Conservation (phyloP, 2,797 vertebrate species). For the Anableps anableps region DNA sequence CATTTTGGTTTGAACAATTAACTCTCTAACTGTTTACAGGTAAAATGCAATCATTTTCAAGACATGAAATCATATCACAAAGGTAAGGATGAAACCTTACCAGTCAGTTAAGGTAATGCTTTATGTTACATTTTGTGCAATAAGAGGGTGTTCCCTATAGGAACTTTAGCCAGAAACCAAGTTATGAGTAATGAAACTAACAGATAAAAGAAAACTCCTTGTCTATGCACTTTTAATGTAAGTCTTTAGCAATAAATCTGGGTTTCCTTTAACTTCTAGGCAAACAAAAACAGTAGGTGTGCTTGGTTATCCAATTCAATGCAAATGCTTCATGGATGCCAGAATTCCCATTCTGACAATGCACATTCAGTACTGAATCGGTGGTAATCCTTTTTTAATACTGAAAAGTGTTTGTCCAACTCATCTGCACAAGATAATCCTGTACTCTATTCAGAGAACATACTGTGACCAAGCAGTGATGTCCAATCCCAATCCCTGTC, state of each 20-base stretch:
- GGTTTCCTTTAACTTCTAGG: neutral
- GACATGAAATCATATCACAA: neutral
- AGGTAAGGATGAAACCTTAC: neutral
- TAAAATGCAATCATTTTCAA: neutral
- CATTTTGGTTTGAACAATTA: neutral
- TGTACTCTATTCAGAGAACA: neutral
- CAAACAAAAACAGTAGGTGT: neutral
- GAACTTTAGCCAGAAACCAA: neutral
- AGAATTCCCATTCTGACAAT: neutral
- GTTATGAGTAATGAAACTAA: neutral
- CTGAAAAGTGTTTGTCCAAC: neutral
- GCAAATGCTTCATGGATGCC: neutral
- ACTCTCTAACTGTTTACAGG: neutral
- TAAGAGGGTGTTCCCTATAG: neutral
- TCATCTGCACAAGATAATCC: neutral
- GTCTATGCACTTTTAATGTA: neutral
- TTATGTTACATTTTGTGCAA: neutral
- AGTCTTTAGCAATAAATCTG: neutral
- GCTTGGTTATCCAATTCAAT: neutral
- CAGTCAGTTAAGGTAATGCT: neutral
- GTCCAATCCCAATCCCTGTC: neutral
- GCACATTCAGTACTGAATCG: neutral
- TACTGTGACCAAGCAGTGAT: neutral
- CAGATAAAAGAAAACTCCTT: neutral
- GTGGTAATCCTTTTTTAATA: neutral